phyloP scores from a whole-genome alignment of 2,888 invertebrate genomes.

The Ochropleura leucogaster region DNA sequence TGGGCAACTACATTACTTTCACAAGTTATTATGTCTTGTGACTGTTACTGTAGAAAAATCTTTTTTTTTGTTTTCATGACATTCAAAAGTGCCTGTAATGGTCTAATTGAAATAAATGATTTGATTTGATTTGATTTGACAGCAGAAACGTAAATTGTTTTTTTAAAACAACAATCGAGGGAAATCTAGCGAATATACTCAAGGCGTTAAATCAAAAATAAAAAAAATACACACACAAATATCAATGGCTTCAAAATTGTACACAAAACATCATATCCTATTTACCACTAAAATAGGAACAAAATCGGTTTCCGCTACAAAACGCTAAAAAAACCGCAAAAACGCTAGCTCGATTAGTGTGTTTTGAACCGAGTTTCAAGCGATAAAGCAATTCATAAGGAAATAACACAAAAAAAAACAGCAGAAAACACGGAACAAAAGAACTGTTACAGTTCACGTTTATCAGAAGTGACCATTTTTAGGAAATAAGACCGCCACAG shows the following conservation, averaged over 20 bases:
- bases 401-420: slow-evolving; percentile 16
- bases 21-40: no score
- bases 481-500: background rate
- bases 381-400: slow-evolving; percentile 29
- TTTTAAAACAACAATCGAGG: background rate
- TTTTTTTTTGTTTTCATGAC: no score
- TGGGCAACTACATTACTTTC: no score
- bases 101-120: no score
- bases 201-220: background rate
- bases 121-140: no score
- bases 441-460: background rate
- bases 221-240: background rate
- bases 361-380: slow-evolving; percentile 35
- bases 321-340: slow-evolving; percentile 23
- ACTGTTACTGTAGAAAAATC: no score
- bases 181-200: background rate
- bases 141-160: background rate
- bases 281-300: slow-evolving; percentile 29
- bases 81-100: no score
- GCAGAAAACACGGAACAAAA: slow-evolving; percentile 16
- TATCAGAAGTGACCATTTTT: slow-evolving; percentile 16
- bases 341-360: slow-evolving; percentile 15
- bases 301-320: slow-evolving; percentile 21
- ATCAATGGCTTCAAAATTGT: background rate
- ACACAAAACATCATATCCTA: background rate